phyloP scores from a whole-genome alignment of 2,797 vertebrate species.

The Tragelaphus oryx region DNA sequence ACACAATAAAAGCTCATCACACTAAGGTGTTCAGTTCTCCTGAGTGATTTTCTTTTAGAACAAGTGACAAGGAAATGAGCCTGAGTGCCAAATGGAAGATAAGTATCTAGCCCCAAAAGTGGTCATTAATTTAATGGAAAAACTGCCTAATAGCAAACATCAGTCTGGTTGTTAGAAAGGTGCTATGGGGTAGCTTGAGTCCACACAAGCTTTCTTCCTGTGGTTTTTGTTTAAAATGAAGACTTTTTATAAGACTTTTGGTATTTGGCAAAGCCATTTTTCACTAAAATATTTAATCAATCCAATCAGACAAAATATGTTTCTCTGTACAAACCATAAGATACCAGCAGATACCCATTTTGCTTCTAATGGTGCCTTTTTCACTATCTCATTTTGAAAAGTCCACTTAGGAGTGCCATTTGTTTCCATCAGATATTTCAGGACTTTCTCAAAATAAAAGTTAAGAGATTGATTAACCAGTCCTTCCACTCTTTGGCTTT shows the following conservation, averaged over 20 bases:
- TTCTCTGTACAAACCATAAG: slow-evolving; percentile 21
- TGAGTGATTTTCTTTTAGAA: slow-evolving; percentile 46
- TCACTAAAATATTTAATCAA: slow-evolving; percentile 13
- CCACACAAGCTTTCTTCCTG: slow-evolving; percentile 23
- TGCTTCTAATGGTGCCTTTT: slow-evolving; percentile 23
- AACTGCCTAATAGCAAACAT: slow-evolving; percentile 58
- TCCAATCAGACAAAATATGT: not conserved
- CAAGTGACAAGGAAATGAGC: slow-evolving; percentile 53
- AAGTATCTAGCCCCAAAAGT: slow-evolving; percentile 23
- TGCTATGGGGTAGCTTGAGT: not conserved
- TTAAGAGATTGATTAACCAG: not conserved
- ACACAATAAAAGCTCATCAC: not conserved
- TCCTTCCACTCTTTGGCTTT: not conserved
- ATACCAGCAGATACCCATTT: slow-evolving; percentile 19
- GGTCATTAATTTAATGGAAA: slow-evolving; percentile 61
- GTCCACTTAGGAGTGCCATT: slow-evolving; percentile 7
- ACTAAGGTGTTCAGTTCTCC: not conserved
- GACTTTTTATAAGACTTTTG: not conserved
- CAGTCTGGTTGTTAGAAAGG: slow-evolving; percentile 36
- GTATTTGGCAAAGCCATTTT: slow-evolving; percentile 46
- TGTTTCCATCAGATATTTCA: slow-evolving; percentile 22
- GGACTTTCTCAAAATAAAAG: slow-evolving; percentile 39
- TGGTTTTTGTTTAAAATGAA: slow-evolving; percentile 32
- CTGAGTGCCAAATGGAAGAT: slow-evolving; percentile 48
- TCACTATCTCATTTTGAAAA: slow-evolving; percentile 11